Evolutionary conservation across 1,140 invertebrate genomes (phyloP).

Genomic region (Elysia chlorotica): DNA sequence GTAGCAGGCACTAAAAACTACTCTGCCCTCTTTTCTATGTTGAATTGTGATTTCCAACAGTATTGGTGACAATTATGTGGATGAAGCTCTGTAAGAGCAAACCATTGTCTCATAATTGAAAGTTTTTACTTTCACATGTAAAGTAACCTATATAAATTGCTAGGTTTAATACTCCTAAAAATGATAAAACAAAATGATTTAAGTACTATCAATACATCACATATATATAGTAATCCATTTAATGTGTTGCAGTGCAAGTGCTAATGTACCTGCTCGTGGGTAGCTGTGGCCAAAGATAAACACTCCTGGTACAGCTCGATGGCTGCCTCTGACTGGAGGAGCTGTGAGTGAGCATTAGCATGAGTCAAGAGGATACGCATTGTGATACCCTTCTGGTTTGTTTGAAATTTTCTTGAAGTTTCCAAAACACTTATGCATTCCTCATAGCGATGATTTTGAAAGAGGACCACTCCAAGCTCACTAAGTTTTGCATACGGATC

Average conservation of each 20-base stretch:
- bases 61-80: too few relatives aligned
- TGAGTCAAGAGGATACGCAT: constrained; percentile 54
- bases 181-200: too few relatives aligned
- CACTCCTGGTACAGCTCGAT: constrained; percentile 53
- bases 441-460: constrained; percentile 46
- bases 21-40: too few relatives aligned
- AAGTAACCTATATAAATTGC: too few relatives aligned
- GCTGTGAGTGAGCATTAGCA: constrained; percentile 53
- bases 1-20: too few relatives aligned
- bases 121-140: too few relatives aligned
- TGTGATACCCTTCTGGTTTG: constrained; percentile 57
- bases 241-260: not conserved
- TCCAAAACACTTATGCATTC: constrained; percentile 49
- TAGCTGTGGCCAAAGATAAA: constrained; percentile 44
- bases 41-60: too few relatives aligned
- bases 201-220: too few relatives aligned
- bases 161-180: too few relatives aligned
- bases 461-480: constrained; percentile 54
- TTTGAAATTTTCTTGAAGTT: constrained; percentile 51
- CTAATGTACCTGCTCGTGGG: constrained; percentile 43
- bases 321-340: constrained; percentile 43
- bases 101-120: too few relatives aligned
- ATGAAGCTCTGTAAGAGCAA: too few relatives aligned
- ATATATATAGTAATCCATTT: too few relatives aligned
- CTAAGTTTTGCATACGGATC: constrained; percentile 56